Percentiles rank a stretch among this genome's conserved stretches.
These are phyloP conservation scores for Nomada hirtipes DNA, from an alignment of 2,888 invertebrate genomes.

Conservation along the genomic window DNA sequence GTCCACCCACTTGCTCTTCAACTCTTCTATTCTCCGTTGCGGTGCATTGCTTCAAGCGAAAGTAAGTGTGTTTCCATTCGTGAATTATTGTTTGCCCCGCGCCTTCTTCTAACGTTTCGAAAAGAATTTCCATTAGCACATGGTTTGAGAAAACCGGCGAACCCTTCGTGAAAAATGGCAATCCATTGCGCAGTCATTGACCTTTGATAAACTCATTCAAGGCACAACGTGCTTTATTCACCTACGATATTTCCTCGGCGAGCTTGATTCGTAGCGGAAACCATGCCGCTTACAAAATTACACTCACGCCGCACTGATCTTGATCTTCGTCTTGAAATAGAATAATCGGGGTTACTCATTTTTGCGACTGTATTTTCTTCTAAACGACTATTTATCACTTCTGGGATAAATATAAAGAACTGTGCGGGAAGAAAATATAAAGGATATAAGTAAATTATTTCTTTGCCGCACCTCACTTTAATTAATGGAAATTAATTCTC, in stretches of 20 bases:
- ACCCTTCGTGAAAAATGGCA: constrained; percentile 20
- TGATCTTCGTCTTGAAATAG: constrained; percentile 33
- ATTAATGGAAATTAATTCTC: too few species aligned
- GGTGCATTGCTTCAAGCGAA: background rate
- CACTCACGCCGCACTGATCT: constrained; percentile 1
- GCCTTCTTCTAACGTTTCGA: background rate
- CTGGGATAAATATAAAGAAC: background rate
- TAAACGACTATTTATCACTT: background rate
- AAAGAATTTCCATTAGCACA: background rate
- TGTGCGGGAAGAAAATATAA: background rate
- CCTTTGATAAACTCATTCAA: constrained; percentile 40
- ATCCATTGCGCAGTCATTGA: constrained; percentile 55
- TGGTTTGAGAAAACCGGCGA: constrained; percentile 23
- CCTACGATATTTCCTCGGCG: constrained; percentile 2
- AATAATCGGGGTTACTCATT: background rate
- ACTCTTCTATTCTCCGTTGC: background rate
- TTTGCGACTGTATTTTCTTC: background rate
- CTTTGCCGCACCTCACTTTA: too few species aligned
- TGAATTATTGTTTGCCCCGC: background rate
- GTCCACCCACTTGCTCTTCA: constrained; percentile 23
- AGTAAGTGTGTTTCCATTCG: constrained; percentile 4
- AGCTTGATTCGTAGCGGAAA: constrained; percentile 2
- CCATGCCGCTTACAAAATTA: background rate
- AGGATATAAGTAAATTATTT: background rate
- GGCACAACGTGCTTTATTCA: constrained; percentile 24